A percentile compares a stretch with the other conserved stretches of the same genome.
These are phyloP conservation scores for Tenodera sinensis DNA, from an alignment of 2,888 invertebrate species.

Conservation along the genomic window DNA sequence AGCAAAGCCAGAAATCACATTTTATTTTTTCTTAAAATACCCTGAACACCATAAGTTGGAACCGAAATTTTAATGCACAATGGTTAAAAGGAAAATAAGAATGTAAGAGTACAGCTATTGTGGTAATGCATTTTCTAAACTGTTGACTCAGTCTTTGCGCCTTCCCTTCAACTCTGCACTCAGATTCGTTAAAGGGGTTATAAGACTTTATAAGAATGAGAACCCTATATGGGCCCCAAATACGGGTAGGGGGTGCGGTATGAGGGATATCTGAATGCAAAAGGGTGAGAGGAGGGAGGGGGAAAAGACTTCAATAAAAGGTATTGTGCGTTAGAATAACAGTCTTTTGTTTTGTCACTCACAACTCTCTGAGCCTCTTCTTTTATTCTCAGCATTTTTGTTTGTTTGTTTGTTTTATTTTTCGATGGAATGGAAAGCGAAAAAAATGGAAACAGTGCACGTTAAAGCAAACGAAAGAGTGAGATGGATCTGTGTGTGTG, in stretches of 20 bases:
- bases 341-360: conserved; percentile 29
- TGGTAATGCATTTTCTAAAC: neutral
- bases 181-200: neutral
- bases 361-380: conserved; percentile 18
- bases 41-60: neutral
- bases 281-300: neutral
- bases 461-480: neutral
- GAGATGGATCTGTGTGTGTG: neutral
- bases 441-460: neutral
- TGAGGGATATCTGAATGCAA: neutral
- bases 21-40: too few species aligned
- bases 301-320: conserved; percentile 13
- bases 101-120: neutral
- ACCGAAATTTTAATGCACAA: neutral
- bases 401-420: conserved; percentile 25
- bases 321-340: conserved; percentile 29
- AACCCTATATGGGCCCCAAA: neutral
- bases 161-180: neutral
- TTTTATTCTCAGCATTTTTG: conserved; percentile 7
- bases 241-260: neutral
- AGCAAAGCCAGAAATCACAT: too few species aligned
- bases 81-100: neutral
- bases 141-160: neutral
- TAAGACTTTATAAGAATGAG: neutral
- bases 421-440: conserved; percentile 22